Evolutionary conservation across 2,888 invertebrate species (phyloP), one percentile per base, ranked within the genome.

Genomic region (Atethmia centrago): DNA sequence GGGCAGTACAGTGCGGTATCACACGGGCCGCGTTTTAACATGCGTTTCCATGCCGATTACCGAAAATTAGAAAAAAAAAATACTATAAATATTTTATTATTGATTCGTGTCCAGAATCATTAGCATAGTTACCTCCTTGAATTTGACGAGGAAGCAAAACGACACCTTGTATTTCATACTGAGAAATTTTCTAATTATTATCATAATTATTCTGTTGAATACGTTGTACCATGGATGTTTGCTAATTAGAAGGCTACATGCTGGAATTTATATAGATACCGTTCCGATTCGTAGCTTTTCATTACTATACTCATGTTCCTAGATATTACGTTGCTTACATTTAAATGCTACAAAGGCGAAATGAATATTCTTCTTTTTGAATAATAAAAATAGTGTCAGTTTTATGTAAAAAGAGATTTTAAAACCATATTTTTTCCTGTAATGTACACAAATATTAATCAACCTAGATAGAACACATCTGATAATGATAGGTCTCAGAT

Each of bases 401-500:
- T 31, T 47, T 28, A 19, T 14, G 1, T 3, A 3, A 4, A 47
- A 40, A 49, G 1, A 19, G 0, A 28, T 40, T 70, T 70, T 40
- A 3, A 36, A 3, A 36, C 36, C 36, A 36, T 2, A 51, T 65
- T 45, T 25, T 21, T 28, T 28, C 14, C 53, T 25, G 3, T 40
- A 58, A 25, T 59, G 3, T n/a, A 21, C 21, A 31, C 25, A 49
- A 58, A 70, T 59, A 53, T 28, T 47, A 67, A 67, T 21, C 3
- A 28, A 76, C 36, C n/a, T 19, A 36, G 14, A 28, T 45, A 8
- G 14, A 65, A 42, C 14, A 31, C 31, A 21, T 31, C 40, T 31
- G 69, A 19, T 67, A 77, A 77, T 68, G 40, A 75, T 45, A 10
- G n/a, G 21, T 21, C 16, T 40, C 28, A 25, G 10, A 31, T 75